Base-by-base conservation (phyloP, 1,140 invertebrate genomes). In the Ectropis grisescens region DNA sequence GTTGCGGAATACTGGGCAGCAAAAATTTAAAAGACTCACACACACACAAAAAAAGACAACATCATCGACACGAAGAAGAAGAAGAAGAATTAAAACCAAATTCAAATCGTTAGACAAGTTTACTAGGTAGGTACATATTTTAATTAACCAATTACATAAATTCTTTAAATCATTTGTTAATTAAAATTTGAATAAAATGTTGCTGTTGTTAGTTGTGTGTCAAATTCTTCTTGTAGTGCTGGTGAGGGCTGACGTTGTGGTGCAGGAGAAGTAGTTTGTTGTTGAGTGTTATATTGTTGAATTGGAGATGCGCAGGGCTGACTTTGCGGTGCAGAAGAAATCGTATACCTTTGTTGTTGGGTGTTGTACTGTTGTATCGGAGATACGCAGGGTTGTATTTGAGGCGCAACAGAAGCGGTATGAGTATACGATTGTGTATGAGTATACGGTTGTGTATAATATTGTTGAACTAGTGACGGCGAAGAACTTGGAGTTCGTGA, bases 401-500 rank as follows among this genome's bases (percentile, higher is more conserved):
- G 6, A 3, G 10, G 10, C 10, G 10, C 25, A 26, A 26, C 25
- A 26, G 25, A 26, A 26, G 25, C 25, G 25, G 25, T 26, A 10
- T 26, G 25, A 26, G 25, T 26, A 26, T 26, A 10, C 25, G 25
- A 10, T 26, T 26, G n/a, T n/a, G n/a, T n/a, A n/a, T n/a, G n/a
- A n/a, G n/a, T n/a, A n/a, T n/a, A n/a, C n/a, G n/a, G n/a, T n/a
- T n/a, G 10, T 26, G 25, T 26, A 26, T 26, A 26, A 11, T 26
- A 26, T 26, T 26, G 25, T 26, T 26, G 25, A 26, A 26, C 25
- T 26, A 26, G 25, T 26, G 25, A 26, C 5, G 25, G 25, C 25
- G 25, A 22, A 25, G 32, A 15, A 22, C 32, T 33, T 25, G 22
- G 32, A 33, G 16, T 33, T 13, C 15, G 14, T 33, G 32, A 11